phyloP scores from a whole-genome alignment of 2,113 vertebrate genomes.

The Synchiropus splendidus region DNA sequence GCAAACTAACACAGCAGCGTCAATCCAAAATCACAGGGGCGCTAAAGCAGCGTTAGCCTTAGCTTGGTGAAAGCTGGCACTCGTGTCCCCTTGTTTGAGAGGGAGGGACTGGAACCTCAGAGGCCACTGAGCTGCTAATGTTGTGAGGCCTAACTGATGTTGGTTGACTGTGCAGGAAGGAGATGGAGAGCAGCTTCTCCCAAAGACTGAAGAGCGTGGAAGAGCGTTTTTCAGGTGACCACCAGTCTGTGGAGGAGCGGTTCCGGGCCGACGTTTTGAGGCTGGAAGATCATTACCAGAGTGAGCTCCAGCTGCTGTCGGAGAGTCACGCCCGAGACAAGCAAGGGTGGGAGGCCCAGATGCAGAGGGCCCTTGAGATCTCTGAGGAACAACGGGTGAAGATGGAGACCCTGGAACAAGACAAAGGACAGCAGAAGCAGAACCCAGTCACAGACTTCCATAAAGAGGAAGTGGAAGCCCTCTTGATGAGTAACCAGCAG shows the following conservation, averaged over 20 bases:
- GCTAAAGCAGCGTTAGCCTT: too few species aligned
- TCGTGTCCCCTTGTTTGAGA: too few species aligned
- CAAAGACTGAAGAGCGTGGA: constrained; percentile 75
- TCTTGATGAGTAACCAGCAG: constrained; percentile 61
- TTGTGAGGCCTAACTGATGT: too few species aligned
- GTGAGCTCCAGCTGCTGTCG: constrained; percentile 58
- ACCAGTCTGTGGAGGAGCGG: constrained; percentile 61
- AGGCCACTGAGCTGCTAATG: too few species aligned
- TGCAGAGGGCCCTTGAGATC: constrained; percentile 57
- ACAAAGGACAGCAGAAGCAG: constrained; percentile 40
- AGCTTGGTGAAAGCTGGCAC: too few species aligned
- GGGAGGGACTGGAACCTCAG: too few species aligned
- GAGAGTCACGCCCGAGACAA: constrained; percentile 63
- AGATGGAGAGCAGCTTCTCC: constrained; percentile 74
- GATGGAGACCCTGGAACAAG: constrained; percentile 43
- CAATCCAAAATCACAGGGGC: too few species aligned
- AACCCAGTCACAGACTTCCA: constrained; percentile 64
- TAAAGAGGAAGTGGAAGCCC: constrained; percentile 54
- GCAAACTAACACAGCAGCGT: too few species aligned
- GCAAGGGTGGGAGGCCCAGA: constrained; percentile 72
- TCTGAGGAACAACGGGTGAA: constrained; percentile 36
- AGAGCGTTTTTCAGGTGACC: constrained; percentile 68
- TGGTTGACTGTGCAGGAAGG: constrained; percentile 81
- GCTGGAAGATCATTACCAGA: constrained; percentile 65
- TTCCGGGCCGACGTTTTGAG: constrained; percentile 62